phyloP scores from a whole-genome alignment of 2,797 vertebrate genomes.

The Ciconia nigra region DNA sequence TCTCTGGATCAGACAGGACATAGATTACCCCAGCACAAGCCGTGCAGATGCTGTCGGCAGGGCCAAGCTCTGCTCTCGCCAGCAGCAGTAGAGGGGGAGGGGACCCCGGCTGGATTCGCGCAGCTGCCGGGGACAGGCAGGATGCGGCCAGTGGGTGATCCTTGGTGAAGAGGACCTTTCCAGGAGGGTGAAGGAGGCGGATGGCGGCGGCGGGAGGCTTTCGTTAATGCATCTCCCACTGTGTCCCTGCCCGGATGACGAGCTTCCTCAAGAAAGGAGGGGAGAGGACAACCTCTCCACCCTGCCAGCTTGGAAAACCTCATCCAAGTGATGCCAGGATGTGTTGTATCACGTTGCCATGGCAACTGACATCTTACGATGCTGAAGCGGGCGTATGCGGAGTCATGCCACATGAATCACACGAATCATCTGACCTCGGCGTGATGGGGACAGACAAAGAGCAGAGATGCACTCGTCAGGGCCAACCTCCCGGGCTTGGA shows the following conservation, averaged over 20 bases:
- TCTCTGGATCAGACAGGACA: background rate
- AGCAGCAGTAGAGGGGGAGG: background rate
- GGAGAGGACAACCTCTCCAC: slow-evolving; percentile 32
- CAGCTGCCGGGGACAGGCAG: background rate
- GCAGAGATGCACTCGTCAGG: background rate
- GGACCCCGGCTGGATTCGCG: fast-evolving
- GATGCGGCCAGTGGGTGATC: background rate
- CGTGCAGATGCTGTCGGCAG: fast-evolving
- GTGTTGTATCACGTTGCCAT: slow-evolving; percentile 62
- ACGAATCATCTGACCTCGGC: slow-evolving; percentile 50
- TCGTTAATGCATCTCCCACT: background rate
- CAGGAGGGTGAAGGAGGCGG: background rate
- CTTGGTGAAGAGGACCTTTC: background rate
- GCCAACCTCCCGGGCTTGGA: background rate
- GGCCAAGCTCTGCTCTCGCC: background rate
- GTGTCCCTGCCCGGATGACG: background rate
- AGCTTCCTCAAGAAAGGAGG: slow-evolving; percentile 39
- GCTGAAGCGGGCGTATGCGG: slow-evolving; percentile 55
- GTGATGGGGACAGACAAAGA: slow-evolving; percentile 44
- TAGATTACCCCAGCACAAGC: background rate
- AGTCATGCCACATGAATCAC: slow-evolving; percentile 63
- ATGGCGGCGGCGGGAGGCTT: background rate
- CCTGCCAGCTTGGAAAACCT: slow-evolving; percentile 59
- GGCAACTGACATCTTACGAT: slow-evolving; percentile 66
- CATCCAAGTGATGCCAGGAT: slow-evolving; percentile 66